phyloP scores from a whole-genome alignment of 2,797 vertebrate genomes.

The Periparus ater region DNA sequence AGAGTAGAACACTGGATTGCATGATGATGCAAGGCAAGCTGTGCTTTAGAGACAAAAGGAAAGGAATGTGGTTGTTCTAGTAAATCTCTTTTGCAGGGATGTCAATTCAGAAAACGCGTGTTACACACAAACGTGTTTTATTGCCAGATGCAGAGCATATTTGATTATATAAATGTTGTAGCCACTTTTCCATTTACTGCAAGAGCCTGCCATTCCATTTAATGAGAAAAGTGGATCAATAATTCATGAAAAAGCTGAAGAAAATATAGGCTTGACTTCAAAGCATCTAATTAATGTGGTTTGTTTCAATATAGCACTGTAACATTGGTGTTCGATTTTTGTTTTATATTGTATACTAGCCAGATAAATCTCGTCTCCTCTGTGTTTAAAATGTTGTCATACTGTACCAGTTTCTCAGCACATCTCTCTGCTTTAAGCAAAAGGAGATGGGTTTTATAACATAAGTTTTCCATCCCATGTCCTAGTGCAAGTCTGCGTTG shows the following conservation, averaged over 20 bases:
- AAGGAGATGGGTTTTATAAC: slow-evolving; percentile 50
- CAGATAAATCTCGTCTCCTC: slow-evolving; percentile 61
- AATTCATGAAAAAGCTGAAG: slow-evolving; percentile 60
- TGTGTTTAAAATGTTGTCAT: slow-evolving; percentile 67
- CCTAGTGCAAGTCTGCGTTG: slow-evolving; percentile 59
- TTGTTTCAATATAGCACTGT: slow-evolving; percentile 57
- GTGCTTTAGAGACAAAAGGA: slow-evolving; percentile 43
- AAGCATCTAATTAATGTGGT: slow-evolving; percentile 60
- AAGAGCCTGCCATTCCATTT: slow-evolving; percentile 44
- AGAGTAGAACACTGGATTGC: slow-evolving; percentile 8
- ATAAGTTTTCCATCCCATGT: slow-evolving; percentile 63
- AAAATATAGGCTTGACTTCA: slow-evolving; percentile 62
- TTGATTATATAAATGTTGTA: slow-evolving; percentile 61
- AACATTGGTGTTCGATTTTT: slow-evolving; percentile 62
- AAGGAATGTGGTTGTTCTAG: slow-evolving; percentile 27
- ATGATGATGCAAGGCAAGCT: slow-evolving; percentile 32
- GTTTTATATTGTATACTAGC: slow-evolving; percentile 43
- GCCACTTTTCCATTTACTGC: slow-evolving; percentile 57
- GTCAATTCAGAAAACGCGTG: slow-evolving; percentile 38
- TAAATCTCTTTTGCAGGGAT: slow-evolving; percentile 21
- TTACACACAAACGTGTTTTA: slow-evolving; percentile 32
- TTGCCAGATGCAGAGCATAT: slow-evolving; percentile 23
- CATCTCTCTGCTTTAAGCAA: slow-evolving; percentile 61
- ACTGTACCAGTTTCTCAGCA: slow-evolving; percentile 51
- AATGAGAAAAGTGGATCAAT: slow-evolving; percentile 62